Percentiles rank a stretch among this genome's conserved stretches.
phyloP scores from a whole-genome alignment of 2,113 vertebrate species.

The Athene cunicularia region DNA sequence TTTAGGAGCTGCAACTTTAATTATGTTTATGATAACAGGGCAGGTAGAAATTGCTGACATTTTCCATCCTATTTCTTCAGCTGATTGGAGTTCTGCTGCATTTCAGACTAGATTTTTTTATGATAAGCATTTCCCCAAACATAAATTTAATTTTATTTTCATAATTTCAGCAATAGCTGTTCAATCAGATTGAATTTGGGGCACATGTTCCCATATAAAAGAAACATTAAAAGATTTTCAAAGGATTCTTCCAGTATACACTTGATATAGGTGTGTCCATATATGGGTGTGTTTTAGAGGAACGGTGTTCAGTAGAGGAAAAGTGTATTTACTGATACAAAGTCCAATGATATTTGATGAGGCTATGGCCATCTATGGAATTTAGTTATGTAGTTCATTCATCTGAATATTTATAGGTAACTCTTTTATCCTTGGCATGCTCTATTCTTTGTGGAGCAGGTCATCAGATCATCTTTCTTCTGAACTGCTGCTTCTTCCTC shows the following conservation, averaged over 20 bases:
- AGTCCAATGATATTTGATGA: neutral
- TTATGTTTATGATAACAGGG: neutral
- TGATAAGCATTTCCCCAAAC: neutral
- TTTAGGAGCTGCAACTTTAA: neutral
- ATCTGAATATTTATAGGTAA: neutral
- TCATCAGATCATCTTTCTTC: neutral
- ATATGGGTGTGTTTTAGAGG: neutral
- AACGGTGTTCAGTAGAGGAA: neutral
- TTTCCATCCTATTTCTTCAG: neutral
- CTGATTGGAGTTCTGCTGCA: neutral
- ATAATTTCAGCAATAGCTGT: neutral
- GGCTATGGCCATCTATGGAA: neutral
- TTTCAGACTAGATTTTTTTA: neutral
- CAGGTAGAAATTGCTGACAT: neutral
- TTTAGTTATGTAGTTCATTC: neutral
- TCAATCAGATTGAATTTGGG: neutral
- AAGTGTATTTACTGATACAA: neutral
- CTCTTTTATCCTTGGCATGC: neutral
- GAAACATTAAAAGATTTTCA: neutral
- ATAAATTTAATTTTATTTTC: neutral
- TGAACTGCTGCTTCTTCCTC: neutral
- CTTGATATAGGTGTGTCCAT: neutral
- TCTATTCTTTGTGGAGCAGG: neutral
- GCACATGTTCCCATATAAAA: neutral
- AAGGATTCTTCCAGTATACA: accelerated